Percentiles rank a stretch among this genome's conserved stretches.
These are phyloP conservation scores for Drosophila dunni DNA, from an alignment of 1,140 invertebrate genomes.

Conservation along the genomic window DNA sequence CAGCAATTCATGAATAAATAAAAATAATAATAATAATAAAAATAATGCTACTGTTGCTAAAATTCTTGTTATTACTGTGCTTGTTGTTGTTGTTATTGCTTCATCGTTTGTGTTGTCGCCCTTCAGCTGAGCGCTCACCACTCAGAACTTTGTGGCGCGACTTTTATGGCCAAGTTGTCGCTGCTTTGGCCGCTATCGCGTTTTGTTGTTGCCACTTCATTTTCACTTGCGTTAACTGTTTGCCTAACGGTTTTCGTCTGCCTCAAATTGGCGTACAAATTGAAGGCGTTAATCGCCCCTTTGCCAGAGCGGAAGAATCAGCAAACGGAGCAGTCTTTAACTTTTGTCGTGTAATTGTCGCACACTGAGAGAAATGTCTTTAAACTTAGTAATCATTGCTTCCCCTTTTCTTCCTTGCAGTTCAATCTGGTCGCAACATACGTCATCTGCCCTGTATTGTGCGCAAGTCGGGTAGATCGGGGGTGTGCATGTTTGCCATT, in stretches of 20 bases:
- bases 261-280: constrained; percentile 82
- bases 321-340: constrained; percentile 13
- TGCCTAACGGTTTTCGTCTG: constrained; percentile 68
- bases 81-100: constrained; percentile 39
- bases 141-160: constrained; percentile 18
- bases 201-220: constrained; percentile 71
- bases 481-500: constrained; percentile 97
- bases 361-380: constrained; percentile 1
- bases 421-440: constrained; percentile 92
- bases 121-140: constrained; percentile 38
- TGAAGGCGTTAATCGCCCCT: constrained; percentile 73
- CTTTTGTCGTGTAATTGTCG: constrained; percentile 9
- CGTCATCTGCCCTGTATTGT: constrained; percentile 94
- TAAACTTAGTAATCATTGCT: neutral
- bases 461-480: constrained; percentile 90
- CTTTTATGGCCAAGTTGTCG: constrained; percentile 52
- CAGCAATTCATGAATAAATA: constrained; percentile 56
- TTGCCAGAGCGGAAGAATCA: constrained; percentile 67
- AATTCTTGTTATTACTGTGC: constrained; percentile 15
- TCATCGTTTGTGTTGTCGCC: constrained; percentile 55
- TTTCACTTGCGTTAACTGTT: constrained; percentile 82
- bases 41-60: constrained; percentile 26
- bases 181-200: neutral
- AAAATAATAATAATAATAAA: constrained; percentile 43
- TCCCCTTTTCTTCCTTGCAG: constrained; percentile 84